These are phyloP conservation scores for Ditylenchus dipsaci DNA, from an alignment of 1,140 invertebrate species.

Conservation along the genomic window DNA sequence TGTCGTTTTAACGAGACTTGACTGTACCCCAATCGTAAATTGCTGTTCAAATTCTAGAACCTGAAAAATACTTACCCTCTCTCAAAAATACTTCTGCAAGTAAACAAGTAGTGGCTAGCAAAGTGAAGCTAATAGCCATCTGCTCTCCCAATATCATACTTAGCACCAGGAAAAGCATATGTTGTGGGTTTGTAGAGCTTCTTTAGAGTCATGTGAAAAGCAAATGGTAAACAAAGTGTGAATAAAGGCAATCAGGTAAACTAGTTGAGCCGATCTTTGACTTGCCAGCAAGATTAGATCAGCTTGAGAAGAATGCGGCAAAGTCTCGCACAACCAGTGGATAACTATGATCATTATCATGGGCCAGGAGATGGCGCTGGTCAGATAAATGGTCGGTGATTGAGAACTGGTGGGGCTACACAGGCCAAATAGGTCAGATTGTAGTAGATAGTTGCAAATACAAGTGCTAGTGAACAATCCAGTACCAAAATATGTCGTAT, in stretches of 20 bases:
- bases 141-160: slow-evolving; percentile 23
- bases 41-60: too few species aligned
- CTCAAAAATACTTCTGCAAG: slow-evolving; percentile 5
- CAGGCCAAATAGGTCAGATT: too few species aligned
- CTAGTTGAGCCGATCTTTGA: slow-evolving; percentile 12
- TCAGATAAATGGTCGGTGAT: slow-evolving; percentile 4
- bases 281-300: not conserved
- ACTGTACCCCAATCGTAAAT: too few species aligned
- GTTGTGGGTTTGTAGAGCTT: not conserved
- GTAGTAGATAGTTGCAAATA: too few species aligned
- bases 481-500: too few species aligned
- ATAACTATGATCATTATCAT: slow-evolving; percentile 13
- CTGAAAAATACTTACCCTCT: slow-evolving; percentile 4
- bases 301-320: not conserved
- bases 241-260: slow-evolving; percentile 12
- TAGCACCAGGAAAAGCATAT: slow-evolving; percentile 9
- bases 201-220: not conserved
- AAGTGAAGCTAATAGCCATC: not conserved
- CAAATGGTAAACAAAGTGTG: slow-evolving; percentile 5
- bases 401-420: not conserved
- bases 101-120: slow-evolving; percentile 2
- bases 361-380: slow-evolving; percentile 14
- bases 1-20: too few species aligned
- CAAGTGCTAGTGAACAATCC: too few species aligned
- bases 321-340: slow-evolving; percentile 28